Conservation (phyloP, 1,140 invertebrate species). For the Kradibia gibbosae region DNA sequence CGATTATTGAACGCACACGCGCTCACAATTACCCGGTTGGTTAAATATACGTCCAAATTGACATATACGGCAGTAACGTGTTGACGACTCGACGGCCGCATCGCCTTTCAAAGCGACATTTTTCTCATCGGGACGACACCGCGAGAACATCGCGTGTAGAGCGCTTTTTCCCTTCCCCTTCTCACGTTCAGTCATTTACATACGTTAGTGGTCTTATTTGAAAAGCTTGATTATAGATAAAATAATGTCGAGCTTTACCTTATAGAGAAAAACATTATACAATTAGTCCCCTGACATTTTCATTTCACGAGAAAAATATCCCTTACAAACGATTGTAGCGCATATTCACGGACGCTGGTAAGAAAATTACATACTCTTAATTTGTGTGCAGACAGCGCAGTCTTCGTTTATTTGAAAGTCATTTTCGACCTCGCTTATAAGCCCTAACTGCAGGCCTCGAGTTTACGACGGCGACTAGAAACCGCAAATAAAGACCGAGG, state of each 20-base stretch:
- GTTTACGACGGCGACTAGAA: constrained; percentile 8
- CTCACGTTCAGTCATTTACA: too few species aligned
- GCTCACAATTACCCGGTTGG: constrained; percentile 16
- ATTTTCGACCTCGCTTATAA: neutral
- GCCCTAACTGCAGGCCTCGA: neutral
- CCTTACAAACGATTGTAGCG: neutral
- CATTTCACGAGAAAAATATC: neutral
- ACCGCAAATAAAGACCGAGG: neutral
- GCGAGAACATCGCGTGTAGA: too few species aligned
- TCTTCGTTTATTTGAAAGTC: constrained; percentile 1
- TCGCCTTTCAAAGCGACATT: neutral
- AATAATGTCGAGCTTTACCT: neutral
- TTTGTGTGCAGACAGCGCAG: neutral
- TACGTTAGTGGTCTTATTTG: too few species aligned
- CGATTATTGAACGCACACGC: constrained; percentile 22
- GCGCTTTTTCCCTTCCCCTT: too few species aligned
- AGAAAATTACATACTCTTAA: neutral
- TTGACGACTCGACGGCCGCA: neutral
- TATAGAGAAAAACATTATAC: neutral
- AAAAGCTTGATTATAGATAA: neutral
- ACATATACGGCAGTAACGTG: neutral
- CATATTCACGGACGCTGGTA: neutral
- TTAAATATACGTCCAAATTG: constrained; percentile 17
- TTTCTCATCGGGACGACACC: neutral
- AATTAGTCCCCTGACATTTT: neutral